These are phyloP conservation scores for Drosophila pseudoananassae DNA, from an alignment of 1,140 invertebrate species.

Conservation along the genomic window DNA sequence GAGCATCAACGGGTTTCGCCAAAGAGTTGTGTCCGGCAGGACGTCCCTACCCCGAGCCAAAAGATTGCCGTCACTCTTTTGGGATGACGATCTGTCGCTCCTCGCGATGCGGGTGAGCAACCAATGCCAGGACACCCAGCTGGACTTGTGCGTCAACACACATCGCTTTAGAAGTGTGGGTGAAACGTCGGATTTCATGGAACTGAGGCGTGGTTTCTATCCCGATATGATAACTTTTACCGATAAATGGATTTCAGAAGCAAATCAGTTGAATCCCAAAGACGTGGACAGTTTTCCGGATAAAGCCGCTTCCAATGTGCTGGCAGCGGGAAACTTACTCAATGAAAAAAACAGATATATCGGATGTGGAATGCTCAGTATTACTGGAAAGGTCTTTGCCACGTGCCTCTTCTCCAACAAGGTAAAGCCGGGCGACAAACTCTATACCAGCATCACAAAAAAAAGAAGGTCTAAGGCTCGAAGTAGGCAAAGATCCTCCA, in stretches of 20 bases:
- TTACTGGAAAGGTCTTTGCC: not conserved
- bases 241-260: not conserved
- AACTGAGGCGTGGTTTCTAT: too few species aligned
- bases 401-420: conserved; percentile 2
- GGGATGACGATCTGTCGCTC: conserved; percentile 11
- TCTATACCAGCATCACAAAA: not conserved
- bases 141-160: conserved; percentile 14
- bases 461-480: not conserved
- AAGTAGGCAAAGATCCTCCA: too few species aligned
- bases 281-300: not conserved
- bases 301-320: not conserved
- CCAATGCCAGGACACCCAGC: not conserved
- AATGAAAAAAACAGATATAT: not conserved
- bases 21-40: not conserved
- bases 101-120: conserved; percentile 33
- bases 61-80: not conserved
- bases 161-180: conserved; percentile 8
- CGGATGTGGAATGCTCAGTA: conserved; percentile 12
- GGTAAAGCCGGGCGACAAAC: not conserved
- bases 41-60: not conserved
- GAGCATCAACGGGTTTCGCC: not conserved
- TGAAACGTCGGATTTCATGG: conserved; percentile 5
- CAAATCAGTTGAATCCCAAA: not conserved
- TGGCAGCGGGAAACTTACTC: not conserved
- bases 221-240: not conserved